Conservation (phyloP, 1,140 invertebrate species). For the Periplaneta americana region DNA sequence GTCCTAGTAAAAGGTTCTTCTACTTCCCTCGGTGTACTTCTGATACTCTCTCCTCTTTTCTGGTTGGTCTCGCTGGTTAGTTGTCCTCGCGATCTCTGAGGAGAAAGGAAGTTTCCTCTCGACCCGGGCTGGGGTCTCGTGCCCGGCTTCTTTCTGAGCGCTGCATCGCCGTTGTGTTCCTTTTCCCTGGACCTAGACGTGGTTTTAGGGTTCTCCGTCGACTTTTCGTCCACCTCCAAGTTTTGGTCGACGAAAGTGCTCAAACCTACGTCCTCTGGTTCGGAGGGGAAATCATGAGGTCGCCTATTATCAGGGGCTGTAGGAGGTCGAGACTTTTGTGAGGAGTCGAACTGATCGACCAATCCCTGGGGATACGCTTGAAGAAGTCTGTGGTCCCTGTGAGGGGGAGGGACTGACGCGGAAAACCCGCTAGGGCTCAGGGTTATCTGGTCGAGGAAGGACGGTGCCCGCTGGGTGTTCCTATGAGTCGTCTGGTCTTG, state of each 20-base stretch:
- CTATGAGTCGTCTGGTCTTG: background rate
- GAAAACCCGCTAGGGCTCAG: constrained; percentile 4
- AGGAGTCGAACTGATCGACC: background rate
- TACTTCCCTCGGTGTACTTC: background rate
- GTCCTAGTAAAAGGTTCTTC: no score
- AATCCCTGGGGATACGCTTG: background rate
- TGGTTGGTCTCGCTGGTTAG: background rate
- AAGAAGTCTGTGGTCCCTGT: constrained; percentile 1
- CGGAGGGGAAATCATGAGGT: background rate
- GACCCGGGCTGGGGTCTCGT: constrained; percentile 13
- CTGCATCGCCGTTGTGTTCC: constrained; percentile 8
- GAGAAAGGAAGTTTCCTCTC: background rate
- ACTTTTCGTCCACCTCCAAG: constrained; percentile 6
- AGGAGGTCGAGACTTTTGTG: background rate
- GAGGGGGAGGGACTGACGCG: background rate
- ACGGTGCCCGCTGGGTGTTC: background rate
- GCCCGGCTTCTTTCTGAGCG: constrained; percentile 10
- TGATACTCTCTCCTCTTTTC: background rate
- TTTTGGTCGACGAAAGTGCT: constrained; percentile 16
- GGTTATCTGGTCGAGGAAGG: constrained; percentile 13
- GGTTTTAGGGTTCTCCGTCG: constrained; percentile 1
- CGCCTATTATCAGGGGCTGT: no score
- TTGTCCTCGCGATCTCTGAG: background rate
- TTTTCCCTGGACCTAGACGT: background rate
- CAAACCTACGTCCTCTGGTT: constrained; percentile 3